phyloP scores from a whole-genome alignment of 2,797 vertebrate genomes.

The Urocyon cinereoargenteus region DNA sequence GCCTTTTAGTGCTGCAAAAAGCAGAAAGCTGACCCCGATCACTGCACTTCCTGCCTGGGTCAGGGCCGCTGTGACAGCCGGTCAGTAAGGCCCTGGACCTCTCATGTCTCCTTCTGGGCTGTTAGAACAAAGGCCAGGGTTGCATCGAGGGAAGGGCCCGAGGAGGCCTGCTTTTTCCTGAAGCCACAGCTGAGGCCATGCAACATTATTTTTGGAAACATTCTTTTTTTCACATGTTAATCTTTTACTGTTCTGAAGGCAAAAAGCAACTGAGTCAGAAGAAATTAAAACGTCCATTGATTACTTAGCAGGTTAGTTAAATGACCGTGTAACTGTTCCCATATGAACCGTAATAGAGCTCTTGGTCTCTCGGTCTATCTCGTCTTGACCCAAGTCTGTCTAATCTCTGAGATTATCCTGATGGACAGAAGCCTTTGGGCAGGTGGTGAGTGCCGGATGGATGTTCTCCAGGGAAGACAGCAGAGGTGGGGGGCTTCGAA shows the following conservation, averaged over 20 bases:
- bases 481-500: not conserved
- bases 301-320: not conserved
- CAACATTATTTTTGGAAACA: not conserved
- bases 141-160: not conserved
- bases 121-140: not conserved
- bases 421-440: not conserved
- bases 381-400: not conserved
- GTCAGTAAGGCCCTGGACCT: not conserved
- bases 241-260: not conserved
- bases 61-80: slow-evolving; percentile 39
- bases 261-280: not conserved
- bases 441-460: not conserved
- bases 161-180: not conserved
- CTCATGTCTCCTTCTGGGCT: not conserved
- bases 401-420: not conserved
- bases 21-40: slow-evolving; percentile 27
- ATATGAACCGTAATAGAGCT: not conserved
- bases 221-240: not conserved
- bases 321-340: not conserved
- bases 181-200: not conserved
- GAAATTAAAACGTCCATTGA: not conserved
- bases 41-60: slow-evolving; percentile 18
- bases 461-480: not conserved
- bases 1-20: not conserved
- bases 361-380: not conserved